Evolutionary conservation across 2,888 invertebrate species (phyloP), one percentile per base, ranked within the genome.

Genomic region (Digitonthophagus gazella): DNA sequence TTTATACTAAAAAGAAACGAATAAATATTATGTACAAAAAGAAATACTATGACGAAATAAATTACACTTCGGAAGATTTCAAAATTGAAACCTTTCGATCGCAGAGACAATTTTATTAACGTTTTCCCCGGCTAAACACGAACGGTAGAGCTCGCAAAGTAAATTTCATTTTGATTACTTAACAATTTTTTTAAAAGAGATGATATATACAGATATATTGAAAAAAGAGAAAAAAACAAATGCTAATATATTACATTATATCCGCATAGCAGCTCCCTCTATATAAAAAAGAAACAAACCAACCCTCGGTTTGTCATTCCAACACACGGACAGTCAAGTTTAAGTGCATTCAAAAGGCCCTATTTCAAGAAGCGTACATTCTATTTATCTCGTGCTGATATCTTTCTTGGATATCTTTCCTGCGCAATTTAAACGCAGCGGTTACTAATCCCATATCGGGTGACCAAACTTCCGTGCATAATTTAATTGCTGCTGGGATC

Each of bases 381-480:
- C 93, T 88, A 82, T 93, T 93, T 79, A 98, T 95, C 84, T 96
- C 95, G 75, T 92, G 90, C 84, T 95, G 91, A 87, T 97, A 98
- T 76, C 91, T 89, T 75, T 95, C 93, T 84, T 97, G 95, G 77
- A 98, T 97, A 83, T 95, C 95, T 88, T 96, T 97, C 79, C 98
- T 88, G 84, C 97, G 98, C 81, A 98, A 87, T 85, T 99, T 99
- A 85, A 98, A 96, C 67, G 98, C 98, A 74, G 98, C 98, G 28
- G 98, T 99, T 6, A 98, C 96, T 64, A 98, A 89, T 68, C 97
- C 98, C 89, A 93, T 94, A 81, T 98, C 98, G 0, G 98, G 98
- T 0, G 97, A 95, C 98, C 98, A 99, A 71, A 93, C 92, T 78
- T 98, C 98, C 66, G 91, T 88, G 81, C 94, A 93, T 69, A 98